Evolutionary conservation across 2,888 invertebrate genomes (phyloP).

Genomic region (Megastigmus dorsalis): DNA sequence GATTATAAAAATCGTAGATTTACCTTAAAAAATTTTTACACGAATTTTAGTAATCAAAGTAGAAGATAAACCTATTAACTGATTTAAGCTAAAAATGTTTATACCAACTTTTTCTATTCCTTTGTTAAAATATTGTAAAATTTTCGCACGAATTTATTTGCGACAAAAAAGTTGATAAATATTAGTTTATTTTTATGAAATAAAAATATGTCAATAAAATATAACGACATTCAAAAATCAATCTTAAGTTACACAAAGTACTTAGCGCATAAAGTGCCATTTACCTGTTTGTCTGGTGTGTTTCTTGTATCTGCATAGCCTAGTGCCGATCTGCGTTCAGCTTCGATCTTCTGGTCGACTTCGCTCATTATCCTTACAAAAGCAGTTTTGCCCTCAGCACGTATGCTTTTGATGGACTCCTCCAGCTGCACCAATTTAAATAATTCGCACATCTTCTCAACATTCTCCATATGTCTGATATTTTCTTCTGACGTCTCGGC

Average conservation of each 20-base stretch:
- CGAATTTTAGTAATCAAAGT: too few relatives aligned
- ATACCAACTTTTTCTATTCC: not conserved
- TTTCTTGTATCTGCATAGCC: conserved; percentile 62
- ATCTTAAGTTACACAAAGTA: too few relatives aligned
- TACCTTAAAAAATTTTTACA: too few relatives aligned
- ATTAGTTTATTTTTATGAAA: too few relatives aligned
- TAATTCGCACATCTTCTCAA: conserved; percentile 90
- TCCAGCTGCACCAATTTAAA: conserved; percentile 84
- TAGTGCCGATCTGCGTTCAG: conserved; percentile 80
- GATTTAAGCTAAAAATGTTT: not conserved
- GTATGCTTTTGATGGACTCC: conserved; percentile 83
- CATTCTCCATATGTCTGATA: conserved; percentile 90
- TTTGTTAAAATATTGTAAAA: not conserved
- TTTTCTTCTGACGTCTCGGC: conserved; percentile 81
- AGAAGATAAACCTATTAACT: not conserved
- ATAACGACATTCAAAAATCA: too few relatives aligned
- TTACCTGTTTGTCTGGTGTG: conserved; percentile 63
- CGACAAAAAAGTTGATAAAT: too few relatives aligned
- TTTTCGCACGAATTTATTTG: too few relatives aligned
- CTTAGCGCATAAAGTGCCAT: too few relatives aligned
- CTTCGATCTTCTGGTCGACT: conserved; percentile 85
- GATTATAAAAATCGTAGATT: too few relatives aligned
- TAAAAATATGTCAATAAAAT: too few relatives aligned
- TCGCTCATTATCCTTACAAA: conserved; percentile 83
- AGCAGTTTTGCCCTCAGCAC: conserved; percentile 79